Percentiles rank a stretch among this genome's conserved stretches.
Evolutionary conservation across 2,888 invertebrate genomes (phyloP).

Genomic region (Acronicta alni): DNA sequence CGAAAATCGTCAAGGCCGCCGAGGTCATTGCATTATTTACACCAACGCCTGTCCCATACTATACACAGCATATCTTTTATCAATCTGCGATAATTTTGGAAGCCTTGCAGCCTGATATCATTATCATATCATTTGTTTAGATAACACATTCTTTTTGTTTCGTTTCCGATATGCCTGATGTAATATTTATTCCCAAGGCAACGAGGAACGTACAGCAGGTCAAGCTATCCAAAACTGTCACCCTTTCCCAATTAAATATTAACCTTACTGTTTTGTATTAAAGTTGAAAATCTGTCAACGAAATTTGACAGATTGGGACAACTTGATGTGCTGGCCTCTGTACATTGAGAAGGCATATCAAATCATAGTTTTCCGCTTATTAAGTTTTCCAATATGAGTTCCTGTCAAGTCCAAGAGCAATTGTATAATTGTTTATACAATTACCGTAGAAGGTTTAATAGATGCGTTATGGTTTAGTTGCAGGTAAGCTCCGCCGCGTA

Average conservation of each 20-base stretch:
- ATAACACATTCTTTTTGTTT: slow-evolving; percentile 6
- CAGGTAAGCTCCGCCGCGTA: background rate
- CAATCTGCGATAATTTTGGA: slow-evolving; percentile 32
- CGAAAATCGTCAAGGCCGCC: slow-evolving; percentile 69
- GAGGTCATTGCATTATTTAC: slow-evolving; percentile 67
- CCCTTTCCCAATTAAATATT: no score
- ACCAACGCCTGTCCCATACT: slow-evolving; percentile 54
- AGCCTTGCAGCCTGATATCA: slow-evolving; percentile 22
- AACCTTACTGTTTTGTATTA: no score
- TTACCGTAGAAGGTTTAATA: background rate
- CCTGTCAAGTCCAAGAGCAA: slow-evolving; percentile 4
- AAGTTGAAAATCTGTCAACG: no score
- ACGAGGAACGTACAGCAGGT: background rate
- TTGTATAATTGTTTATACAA: no score
- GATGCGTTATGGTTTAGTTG: slow-evolving; percentile 4
- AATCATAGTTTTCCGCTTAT: slow-evolving; percentile 9
- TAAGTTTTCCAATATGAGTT: slow-evolving; percentile 16
- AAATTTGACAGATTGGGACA: no score
- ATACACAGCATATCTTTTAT: slow-evolving; percentile 33
- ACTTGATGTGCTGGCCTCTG: no score
- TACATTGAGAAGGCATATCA: background rate
- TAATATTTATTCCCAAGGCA: slow-evolving; percentile 11
- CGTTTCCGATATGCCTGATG: slow-evolving; percentile 7
- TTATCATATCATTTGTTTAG: slow-evolving; percentile 15
- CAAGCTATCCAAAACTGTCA: no score